Evolutionary conservation across 1,140 invertebrate genomes (phyloP), one percentile per base, ranked within the genome.

Genomic region (Microplitis demolitor): DNA sequence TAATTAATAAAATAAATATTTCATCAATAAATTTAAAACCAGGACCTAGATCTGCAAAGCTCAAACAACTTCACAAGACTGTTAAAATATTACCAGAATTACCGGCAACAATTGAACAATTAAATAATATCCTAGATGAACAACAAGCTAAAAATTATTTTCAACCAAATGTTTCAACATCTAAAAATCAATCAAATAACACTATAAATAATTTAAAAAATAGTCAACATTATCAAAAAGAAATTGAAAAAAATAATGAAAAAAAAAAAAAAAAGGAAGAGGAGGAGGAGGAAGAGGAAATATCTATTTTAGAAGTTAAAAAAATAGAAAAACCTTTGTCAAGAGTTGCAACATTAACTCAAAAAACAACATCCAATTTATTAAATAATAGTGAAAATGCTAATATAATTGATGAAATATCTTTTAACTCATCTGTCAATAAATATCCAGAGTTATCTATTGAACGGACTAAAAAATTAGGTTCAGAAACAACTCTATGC

Each of bases 21-120:
- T 14, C 62, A 13, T 54, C 64, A 58, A 34, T 76, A 51, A 78
- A 70, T 37, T 31, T 77, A 64, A 77, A 79, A 50, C 83, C 84
- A 9, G 85, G 85, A 9, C 84, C 85, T 14, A 77, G 75, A 16
- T 83, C 77, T 13, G 86, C 80, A 13, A 87, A 87, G 73, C 62
- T 87, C 35, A 75, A 69, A 13, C 81, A 83, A 50, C 70, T 80
- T 54, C n/a, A 67, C 4, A 35, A 51, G 35, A 16, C 58, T 9
- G 50, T 16, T 14, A 4, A 33, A 58, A 45, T 14, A 37, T 11
- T 9, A 6, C 35, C 35, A n/a, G 11, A 35, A n/a, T n/a, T n/a
- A 37, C 1, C 60, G n/a, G 35, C 62, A 6, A 50, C 31, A 3
- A 14, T 64, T n/a, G 35, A 64, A 13, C 13, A 50, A 11, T 37